A percentile compares a stretch with the other conserved stretches of the same genome.
Evolutionary conservation across 2,888 invertebrate species (phyloP).

Genomic region (Podotricha telesiphe): DNA sequence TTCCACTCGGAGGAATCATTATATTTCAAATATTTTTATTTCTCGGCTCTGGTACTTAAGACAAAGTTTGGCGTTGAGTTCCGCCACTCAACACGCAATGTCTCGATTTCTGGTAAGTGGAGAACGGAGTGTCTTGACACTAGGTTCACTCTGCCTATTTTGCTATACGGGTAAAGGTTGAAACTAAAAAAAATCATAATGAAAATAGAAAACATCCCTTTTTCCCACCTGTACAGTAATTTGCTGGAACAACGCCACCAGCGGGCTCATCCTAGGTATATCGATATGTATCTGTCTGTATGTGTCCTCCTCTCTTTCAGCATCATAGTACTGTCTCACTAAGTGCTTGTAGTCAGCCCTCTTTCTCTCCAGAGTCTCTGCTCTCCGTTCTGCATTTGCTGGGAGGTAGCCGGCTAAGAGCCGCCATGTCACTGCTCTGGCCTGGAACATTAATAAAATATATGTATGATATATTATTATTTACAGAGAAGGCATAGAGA

Average conservation of each 20-base stretch:
- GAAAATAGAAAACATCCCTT: not conserved
- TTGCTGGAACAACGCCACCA: constrained; percentile 98
- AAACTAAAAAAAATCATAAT: no score
- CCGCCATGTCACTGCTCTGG: constrained; percentile 86
- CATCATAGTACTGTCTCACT: constrained; percentile 97
- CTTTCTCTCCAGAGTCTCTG: constrained; percentile 94
- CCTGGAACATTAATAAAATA: constrained; percentile 58
- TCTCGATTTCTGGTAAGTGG: no score
- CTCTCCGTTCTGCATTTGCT: constrained; percentile 93
- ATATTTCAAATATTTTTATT: no score
- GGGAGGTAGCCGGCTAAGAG: constrained; percentile 95
- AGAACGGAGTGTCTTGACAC: no score
- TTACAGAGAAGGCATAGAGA: no score
- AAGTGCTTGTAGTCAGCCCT: constrained; percentile 97
- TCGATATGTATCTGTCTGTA: constrained; percentile 98
- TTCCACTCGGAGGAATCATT: no score
- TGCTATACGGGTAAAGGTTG: no score
- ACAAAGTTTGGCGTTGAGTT: no score
- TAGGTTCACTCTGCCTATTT: no score
- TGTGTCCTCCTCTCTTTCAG: constrained; percentile 93
- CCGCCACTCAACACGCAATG: no score
- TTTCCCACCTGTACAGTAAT: constrained; percentile 87
- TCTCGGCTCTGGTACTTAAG: no score
- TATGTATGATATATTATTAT: no score
- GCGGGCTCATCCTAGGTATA: constrained; percentile 99